These are phyloP conservation scores for Philypnodon macrostomus DNA, from an alignment of 2,797 vertebrate genomes.

Conservation along the genomic window DNA sequence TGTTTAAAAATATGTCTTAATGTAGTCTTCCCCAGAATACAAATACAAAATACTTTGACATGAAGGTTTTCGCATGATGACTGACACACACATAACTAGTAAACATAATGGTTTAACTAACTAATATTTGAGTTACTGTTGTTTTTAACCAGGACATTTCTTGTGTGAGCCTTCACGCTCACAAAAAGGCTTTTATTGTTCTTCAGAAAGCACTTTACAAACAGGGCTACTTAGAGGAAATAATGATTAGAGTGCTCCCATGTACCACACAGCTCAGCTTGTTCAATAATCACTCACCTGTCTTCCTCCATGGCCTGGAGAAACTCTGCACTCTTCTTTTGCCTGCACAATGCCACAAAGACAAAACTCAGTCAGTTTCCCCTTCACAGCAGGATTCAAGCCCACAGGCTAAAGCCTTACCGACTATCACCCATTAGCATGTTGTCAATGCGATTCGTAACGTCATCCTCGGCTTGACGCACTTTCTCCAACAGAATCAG, in stretches of 20 bases:
- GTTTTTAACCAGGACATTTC: background rate
- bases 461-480: constrained; percentile 77
- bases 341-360: constrained; percentile 69
- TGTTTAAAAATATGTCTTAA: too few species aligned
- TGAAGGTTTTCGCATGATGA: too few species aligned
- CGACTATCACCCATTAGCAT: constrained; percentile 86
- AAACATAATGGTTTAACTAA: background rate
- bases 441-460: constrained; percentile 79
- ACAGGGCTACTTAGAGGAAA: constrained; percentile 9
- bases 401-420: constrained; percentile 47
- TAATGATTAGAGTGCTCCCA: constrained; percentile 7
- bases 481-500: constrained; percentile 82
- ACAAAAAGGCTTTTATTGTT: background rate
- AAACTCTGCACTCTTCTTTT: constrained; percentile 86
- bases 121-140: too few species aligned
- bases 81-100: background rate
- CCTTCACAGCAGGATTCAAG: too few species aligned
- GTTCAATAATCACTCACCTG: constrained; percentile 86
- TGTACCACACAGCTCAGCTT: too few species aligned
- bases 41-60: too few species aligned
- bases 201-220: constrained; percentile 6
- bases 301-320: constrained; percentile 91
- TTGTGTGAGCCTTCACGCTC: background rate
- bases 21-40: too few species aligned
- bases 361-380: too few species aligned